Percentiles rank a stretch among this genome's conserved stretches.
Conservation (phyloP, 1,140 invertebrate genomes). For the Drosophila paulistorum region DNA sequence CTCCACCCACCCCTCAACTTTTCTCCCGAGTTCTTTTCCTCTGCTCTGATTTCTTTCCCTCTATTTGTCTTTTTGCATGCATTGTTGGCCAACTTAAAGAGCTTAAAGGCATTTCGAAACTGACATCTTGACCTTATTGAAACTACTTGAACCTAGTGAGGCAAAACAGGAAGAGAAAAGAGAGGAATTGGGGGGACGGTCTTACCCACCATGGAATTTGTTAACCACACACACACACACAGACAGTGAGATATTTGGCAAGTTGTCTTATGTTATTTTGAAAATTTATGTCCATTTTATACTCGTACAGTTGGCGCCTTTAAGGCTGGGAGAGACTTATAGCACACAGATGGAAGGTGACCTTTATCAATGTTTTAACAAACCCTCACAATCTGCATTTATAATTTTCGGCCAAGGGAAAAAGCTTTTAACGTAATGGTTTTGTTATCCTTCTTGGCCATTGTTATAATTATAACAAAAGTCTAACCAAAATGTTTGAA, state of each 20-base stretch:
- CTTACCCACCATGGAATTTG: background rate
- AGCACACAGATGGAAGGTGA: background rate
- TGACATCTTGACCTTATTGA: conserved; percentile 38
- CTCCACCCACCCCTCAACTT: background rate
- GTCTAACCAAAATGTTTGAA: background rate
- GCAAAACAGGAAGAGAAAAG: background rate
- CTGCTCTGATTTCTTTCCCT: background rate
- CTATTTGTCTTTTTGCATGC: background rate
- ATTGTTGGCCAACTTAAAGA: conserved; percentile 35
- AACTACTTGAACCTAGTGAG: background rate
- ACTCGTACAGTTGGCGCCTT: conserved; percentile 32
- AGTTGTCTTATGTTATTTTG: conserved; percentile 5
- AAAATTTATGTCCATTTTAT: conserved; percentile 15
- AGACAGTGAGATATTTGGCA: background rate
- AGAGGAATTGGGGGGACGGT: too few relatives aligned
- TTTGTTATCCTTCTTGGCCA: conserved; percentile 12
- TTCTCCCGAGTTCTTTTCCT: background rate
- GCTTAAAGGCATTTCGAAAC: conserved; percentile 12
- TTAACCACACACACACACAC: conserved; percentile 1
- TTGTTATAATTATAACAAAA: conserved; percentile 43
- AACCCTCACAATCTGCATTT: conserved; percentile 19
- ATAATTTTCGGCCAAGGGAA: conserved; percentile 16
- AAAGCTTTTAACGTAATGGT: conserved; percentile 66
- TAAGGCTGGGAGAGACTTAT: conserved; percentile 25
- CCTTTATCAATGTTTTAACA: conserved; percentile 22